Evolutionary conservation across 2,888 invertebrate species (phyloP), one percentile per base, ranked within the genome.

Genomic region (Piscicola geometra): DNA sequence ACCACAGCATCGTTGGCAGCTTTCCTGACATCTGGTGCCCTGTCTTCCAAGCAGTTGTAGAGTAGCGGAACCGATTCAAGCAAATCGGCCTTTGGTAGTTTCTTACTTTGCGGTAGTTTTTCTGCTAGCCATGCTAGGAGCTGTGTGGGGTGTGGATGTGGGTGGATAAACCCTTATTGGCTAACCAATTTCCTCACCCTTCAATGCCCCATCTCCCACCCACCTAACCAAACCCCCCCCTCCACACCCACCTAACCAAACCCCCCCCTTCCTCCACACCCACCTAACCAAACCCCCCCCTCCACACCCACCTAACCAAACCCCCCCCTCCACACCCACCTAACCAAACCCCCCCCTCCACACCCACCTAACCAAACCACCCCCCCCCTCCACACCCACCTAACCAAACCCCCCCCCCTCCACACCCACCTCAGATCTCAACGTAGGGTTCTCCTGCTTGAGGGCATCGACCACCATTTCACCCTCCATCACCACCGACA

Each of bases 381-480:
- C n/a, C n/a, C n/a, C n/a, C n/a, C n/a, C n/a, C n/a, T n/a, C n/a
- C n/a, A n/a, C n/a, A n/a, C n/a, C n/a, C n/a, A 32, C 36, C 35
- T 12, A 1, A 1, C 18, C 12, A 69, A 69, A 33, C 18, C 35
- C 1, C 15, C 1, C 9, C 64, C 9, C 9, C 64, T 15, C 35
- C n/a, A 28, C 0, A 50, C 71, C 36, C 74, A 85, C 85, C 82
- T 94, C 92, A 0, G 90, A 88, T 76, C 93, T 88, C 0, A 94
- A 88, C 64, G 90, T 89, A 0, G 95, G 95, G 66, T 93, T 93
- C 76, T 94, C 94, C 2, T 80, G 66, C 84, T 92, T 92, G 2
- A 97, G 87, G 0, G 93, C 93, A 86, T 95, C 94, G 21, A 89
- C 89, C 78, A 96, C 89, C 89, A 94, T 92, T 88, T 96, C 95